These are phyloP conservation scores for Quadriops clusia DNA, from an alignment of 2,888 invertebrate species.

Conservation along the genomic window DNA sequence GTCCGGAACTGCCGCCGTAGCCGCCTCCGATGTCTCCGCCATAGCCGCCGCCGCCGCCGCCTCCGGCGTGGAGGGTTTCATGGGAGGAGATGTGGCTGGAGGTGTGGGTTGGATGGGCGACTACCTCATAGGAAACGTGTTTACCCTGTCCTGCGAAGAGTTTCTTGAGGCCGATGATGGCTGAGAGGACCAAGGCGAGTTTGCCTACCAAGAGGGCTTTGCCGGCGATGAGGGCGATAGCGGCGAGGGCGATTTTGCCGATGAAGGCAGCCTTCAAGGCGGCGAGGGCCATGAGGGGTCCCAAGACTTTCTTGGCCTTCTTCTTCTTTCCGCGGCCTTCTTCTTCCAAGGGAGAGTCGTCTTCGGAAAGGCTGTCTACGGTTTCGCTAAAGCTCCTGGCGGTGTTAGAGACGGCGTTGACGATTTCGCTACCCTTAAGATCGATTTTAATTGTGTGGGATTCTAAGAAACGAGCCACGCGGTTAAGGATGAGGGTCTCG, in stretches of 20 bases:
- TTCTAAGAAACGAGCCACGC: slow-evolving; percentile 64
- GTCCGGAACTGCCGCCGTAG: slow-evolving; percentile 48
- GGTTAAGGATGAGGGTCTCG: slow-evolving; percentile 51
- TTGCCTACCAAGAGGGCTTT: slow-evolving; percentile 77
- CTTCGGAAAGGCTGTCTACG: slow-evolving; percentile 50
- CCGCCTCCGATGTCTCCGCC: slow-evolving; percentile 44
- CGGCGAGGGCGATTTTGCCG: slow-evolving; percentile 66
- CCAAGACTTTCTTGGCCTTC: slow-evolving; percentile 67
- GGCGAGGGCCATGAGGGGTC: slow-evolving; percentile 62
- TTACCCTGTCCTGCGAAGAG: slow-evolving; percentile 58
- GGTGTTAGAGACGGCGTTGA: slow-evolving; percentile 66
- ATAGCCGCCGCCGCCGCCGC: slow-evolving; percentile 39
- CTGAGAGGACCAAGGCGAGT: slow-evolving; percentile 70
- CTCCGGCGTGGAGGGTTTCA: slow-evolving; percentile 45
- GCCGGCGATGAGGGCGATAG: slow-evolving; percentile 74
- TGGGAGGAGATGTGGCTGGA: slow-evolving; percentile 57
- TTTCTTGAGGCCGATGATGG: slow-evolving; percentile 76
- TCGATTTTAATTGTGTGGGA: slow-evolving; percentile 75
- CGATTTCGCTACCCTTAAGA: slow-evolving; percentile 72
- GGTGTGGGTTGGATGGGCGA: slow-evolving; percentile 72
- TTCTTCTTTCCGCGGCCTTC: slow-evolving; percentile 70
- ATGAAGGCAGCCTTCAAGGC: slow-evolving; percentile 70
- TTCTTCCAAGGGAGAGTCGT: slow-evolving; percentile 42
- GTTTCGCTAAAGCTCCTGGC: slow-evolving; percentile 70
- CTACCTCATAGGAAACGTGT: slow-evolving; percentile 80